Conservation (phyloP, 2,888 invertebrate species). For the Eupithecia dodoneata region DNA sequence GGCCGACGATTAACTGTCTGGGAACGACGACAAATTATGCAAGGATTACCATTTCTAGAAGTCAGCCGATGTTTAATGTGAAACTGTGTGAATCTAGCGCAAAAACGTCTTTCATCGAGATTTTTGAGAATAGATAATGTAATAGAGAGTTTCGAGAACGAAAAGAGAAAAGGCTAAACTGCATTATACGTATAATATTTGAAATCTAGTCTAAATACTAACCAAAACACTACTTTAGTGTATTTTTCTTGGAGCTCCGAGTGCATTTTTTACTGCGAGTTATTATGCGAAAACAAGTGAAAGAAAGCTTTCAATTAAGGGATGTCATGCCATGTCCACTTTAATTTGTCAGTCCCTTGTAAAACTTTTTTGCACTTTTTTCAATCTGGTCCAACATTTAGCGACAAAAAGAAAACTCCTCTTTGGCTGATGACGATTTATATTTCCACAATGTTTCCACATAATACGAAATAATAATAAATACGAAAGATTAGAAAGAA, state of each 20-base stretch:
- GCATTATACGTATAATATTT: background rate
- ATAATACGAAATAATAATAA: background rate
- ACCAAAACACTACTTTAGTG: too few species aligned
- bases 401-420: too few species aligned
- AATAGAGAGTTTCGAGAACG: background rate
- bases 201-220: background rate
- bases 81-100: slow-evolving; percentile 22
- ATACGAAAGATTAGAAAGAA: background rate
- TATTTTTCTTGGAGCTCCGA: background rate
- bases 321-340: too few species aligned
- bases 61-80: slow-evolving; percentile 2
- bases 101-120: background rate
- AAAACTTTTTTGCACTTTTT: too few species aligned
- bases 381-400: too few species aligned
- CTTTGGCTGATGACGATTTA: background rate
- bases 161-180: background rate
- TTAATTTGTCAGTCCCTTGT: too few species aligned
- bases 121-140: background rate
- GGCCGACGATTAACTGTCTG: slow-evolving; percentile 42
- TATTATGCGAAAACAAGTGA: too few species aligned
- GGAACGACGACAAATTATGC: slow-evolving; percentile 24
- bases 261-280: background rate
- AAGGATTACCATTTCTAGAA: slow-evolving; percentile 16
- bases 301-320: too few species aligned
- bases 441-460: background rate